Evolutionary conservation across 2,888 invertebrate species (phyloP).

Genomic region (Caenorhabditis sulstoni): DNA sequence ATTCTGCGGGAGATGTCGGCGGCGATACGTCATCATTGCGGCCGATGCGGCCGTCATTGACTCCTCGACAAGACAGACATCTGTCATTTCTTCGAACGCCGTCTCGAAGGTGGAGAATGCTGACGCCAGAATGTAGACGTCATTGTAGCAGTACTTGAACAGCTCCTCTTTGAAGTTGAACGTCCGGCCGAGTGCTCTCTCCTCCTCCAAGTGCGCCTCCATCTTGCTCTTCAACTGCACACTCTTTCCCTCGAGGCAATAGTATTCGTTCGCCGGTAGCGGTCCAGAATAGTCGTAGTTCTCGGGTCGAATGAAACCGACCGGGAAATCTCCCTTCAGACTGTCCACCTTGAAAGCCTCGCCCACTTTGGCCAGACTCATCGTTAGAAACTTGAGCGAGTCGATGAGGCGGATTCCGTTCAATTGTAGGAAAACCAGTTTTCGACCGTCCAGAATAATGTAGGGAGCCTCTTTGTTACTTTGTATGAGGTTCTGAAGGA

Average conservation of each 20-base stretch:
- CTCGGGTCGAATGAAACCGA: slow-evolving; percentile 5
- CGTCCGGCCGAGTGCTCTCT: background rate
- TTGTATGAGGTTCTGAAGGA: slow-evolving; percentile 1
- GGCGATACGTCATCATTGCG: background rate
- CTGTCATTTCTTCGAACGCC: slow-evolving; percentile 6
- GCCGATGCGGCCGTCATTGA: slow-evolving; percentile 12
- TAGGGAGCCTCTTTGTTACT: slow-evolving; percentile 12
- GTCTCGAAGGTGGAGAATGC: slow-evolving; percentile 5
- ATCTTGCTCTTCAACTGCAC: background rate
- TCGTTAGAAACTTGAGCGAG: slow-evolving; percentile 11
- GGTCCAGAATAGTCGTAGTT: slow-evolving; percentile 9
- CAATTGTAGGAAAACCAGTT: slow-evolving; percentile 2
- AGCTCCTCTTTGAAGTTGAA: slow-evolving; percentile 9
- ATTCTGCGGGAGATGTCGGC: background rate
- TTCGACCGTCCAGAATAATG: slow-evolving; percentile 1
- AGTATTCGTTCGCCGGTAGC: background rate
- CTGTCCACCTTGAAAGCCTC: slow-evolving; percentile 8
- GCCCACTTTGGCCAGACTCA: background rate
- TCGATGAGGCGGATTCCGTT: background rate
- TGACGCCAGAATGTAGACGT: slow-evolving; percentile 2
- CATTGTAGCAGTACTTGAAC: slow-evolving; percentile 11
- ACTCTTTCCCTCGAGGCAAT: background rate
- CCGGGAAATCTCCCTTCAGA: slow-evolving; percentile 16
- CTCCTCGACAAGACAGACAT: slow-evolving; percentile 21
- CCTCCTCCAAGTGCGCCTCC: background rate